Evolutionary conservation across 2,113 vertebrate species (phyloP).

Genomic region (Chloebia gouldiae): DNA sequence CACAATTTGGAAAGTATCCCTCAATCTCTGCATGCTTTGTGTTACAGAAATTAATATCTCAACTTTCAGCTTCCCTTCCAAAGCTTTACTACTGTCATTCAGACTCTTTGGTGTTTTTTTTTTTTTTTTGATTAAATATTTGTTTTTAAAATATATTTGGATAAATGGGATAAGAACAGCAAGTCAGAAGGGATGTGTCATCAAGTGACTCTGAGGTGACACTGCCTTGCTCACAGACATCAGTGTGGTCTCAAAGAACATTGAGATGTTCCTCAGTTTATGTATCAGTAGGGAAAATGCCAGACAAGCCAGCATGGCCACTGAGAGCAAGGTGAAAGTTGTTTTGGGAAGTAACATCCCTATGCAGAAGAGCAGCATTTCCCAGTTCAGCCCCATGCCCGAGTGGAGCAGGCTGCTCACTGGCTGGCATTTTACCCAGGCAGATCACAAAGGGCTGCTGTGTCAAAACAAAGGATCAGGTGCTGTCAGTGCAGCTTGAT

Average conservation of each 20-base stretch:
- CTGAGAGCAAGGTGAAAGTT: neutral
- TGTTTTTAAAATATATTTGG: neutral
- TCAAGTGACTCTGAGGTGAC: neutral
- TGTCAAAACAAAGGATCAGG: accelerated
- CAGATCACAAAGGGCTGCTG: neutral
- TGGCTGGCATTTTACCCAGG: neutral
- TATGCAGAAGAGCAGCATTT: neutral
- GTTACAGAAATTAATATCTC: neutral
- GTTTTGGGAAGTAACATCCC: neutral
- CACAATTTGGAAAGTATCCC: neutral
- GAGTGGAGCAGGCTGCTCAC: accelerated
- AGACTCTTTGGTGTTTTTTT: accelerated
- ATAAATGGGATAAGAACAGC: neutral
- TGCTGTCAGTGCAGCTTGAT: neutral
- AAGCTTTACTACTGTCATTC: neutral
- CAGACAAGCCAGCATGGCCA: neutral
- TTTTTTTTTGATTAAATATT: neutral
- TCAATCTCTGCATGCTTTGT: neutral
- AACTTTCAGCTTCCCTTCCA: neutral
- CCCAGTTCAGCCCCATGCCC: accelerated
- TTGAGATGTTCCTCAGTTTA: neutral
- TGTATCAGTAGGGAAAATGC: neutral
- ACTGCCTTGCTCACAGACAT: neutral
- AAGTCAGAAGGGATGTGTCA: neutral
- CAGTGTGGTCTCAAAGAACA: neutral